These are phyloP conservation scores for Silurus asotus DNA, from an alignment of 2,113 vertebrate genomes.

Conservation along the genomic window DNA sequence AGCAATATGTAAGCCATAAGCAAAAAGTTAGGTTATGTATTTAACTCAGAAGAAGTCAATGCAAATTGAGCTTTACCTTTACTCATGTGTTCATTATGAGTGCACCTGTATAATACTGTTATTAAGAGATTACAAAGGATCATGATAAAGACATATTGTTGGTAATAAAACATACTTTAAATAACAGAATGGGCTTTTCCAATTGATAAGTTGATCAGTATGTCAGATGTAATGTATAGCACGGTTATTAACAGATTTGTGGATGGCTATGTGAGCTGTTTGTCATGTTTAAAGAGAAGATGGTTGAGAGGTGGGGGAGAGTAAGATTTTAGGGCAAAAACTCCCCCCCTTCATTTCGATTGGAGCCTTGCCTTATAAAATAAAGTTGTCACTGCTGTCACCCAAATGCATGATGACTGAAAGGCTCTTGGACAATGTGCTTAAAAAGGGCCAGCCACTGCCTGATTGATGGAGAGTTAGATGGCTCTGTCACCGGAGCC, in stretches of 20 bases:
- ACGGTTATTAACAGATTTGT: background rate
- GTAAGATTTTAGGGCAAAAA: conserved; percentile 34
- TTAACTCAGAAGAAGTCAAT: background rate
- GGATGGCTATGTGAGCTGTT: conserved; percentile 19
- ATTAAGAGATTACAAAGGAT: background rate
- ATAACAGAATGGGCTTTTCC: background rate
- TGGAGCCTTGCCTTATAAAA: conserved; percentile 61
- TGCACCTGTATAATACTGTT: background rate
- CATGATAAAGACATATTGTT: background rate
- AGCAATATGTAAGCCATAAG: background rate
- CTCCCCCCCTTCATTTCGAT: conserved; percentile 45
- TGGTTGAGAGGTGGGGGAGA: conserved; percentile 1
- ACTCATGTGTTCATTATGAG: background rate
- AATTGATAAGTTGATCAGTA: background rate
- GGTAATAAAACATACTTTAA: background rate
- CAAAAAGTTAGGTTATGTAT: background rate
- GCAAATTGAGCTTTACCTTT: background rate
- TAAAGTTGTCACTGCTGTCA: conserved; percentile 65
- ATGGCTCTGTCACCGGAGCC: conserved; percentile 67
- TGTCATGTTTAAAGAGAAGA: conserved; percentile 17
- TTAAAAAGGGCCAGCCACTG: conserved; percentile 64
- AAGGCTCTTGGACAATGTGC: conserved; percentile 68
- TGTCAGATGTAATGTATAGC: background rate
- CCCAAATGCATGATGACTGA: conserved; percentile 72
- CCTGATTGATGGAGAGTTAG: conserved; percentile 74